These are phyloP conservation scores for Pungitius pungitius DNA, from an alignment of 2,113 vertebrate genomes.

Conservation along the genomic window DNA sequence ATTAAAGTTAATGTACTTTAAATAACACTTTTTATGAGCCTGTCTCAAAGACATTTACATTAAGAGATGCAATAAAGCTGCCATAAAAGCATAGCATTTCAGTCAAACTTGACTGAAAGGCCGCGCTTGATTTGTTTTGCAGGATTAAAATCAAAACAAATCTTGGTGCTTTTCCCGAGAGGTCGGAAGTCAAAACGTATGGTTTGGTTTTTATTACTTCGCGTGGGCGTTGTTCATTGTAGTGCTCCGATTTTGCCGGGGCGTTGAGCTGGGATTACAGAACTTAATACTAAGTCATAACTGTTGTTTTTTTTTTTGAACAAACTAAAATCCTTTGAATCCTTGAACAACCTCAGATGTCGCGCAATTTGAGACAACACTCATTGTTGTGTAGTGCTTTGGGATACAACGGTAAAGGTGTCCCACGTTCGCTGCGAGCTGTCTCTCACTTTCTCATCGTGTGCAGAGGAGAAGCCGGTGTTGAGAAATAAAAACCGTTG, in stretches of 20 bases:
- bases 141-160: background rate
- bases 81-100: background rate
- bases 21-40: slow-evolving; percentile 9
- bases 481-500: slow-evolving; percentile 32
- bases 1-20: slow-evolving; percentile 21
- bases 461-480: slow-evolving; percentile 36
- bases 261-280: slow-evolving; percentile 37
- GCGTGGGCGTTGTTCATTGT: slow-evolving; percentile 50
- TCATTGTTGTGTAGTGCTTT: slow-evolving; percentile 19
- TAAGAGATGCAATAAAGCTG: slow-evolving; percentile 26
- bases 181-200: slow-evolving; percentile 2
- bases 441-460: slow-evolving; percentile 37
- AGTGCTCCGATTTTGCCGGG: slow-evolving; percentile 41
- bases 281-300: slow-evolving; percentile 24
- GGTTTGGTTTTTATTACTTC: slow-evolving; percentile 46
- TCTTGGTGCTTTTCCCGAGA: background rate
- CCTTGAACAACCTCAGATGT: background rate
- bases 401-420: slow-evolving; percentile 29
- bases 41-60: slow-evolving; percentile 20
- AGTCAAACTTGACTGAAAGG: background rate
- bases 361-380: background rate
- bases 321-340: slow-evolving; percentile 2
- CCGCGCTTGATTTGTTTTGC: slow-evolving; percentile 11
- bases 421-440: slow-evolving; percentile 36
- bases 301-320: slow-evolving; percentile 3